Evolutionary conservation across 2,113 vertebrate species (phyloP).

Genomic region (Taurulus bubalis): DNA sequence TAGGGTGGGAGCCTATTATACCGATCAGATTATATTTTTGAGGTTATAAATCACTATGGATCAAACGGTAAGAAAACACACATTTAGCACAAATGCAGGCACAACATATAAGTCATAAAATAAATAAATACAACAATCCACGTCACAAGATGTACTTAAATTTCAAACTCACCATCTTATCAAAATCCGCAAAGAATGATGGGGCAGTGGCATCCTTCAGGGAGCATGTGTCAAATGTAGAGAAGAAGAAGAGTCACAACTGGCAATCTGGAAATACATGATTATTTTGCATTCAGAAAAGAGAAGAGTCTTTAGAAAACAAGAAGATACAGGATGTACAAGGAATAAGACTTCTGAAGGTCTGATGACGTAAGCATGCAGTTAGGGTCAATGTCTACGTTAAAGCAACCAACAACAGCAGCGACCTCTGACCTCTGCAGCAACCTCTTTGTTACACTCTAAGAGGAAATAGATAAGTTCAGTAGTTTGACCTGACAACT

Average conservation of each 20-base stretch:
- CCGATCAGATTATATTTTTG: neutral
- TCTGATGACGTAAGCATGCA: constrained; percentile 15
- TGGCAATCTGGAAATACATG: neutral
- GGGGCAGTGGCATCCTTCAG: constrained; percentile 81
- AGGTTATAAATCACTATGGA: neutral
- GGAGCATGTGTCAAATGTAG: constrained; percentile 30
- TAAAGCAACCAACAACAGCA: neutral
- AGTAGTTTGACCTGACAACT: neutral
- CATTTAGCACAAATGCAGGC: neutral
- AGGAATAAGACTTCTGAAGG: neutral
- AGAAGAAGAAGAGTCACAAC: constrained; percentile 37
- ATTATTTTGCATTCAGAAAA: neutral
- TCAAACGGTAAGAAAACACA: neutral
- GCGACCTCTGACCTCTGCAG: neutral
- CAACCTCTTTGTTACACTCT: neutral
- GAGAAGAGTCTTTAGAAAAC: neutral
- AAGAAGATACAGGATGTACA: neutral
- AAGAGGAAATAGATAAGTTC: neutral
- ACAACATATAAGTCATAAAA: neutral
- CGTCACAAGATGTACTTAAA: neutral
- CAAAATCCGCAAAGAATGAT: constrained; percentile 84
- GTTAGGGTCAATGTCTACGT: neutral
- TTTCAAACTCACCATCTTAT: constrained; percentile 87
- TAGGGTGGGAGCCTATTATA: too few species aligned
- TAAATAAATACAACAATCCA: neutral